Percentiles rank a stretch among this genome's conserved stretches.
These are phyloP conservation scores for Aromia moschata DNA, from an alignment of 2,888 invertebrate genomes.

Conservation along the genomic window DNA sequence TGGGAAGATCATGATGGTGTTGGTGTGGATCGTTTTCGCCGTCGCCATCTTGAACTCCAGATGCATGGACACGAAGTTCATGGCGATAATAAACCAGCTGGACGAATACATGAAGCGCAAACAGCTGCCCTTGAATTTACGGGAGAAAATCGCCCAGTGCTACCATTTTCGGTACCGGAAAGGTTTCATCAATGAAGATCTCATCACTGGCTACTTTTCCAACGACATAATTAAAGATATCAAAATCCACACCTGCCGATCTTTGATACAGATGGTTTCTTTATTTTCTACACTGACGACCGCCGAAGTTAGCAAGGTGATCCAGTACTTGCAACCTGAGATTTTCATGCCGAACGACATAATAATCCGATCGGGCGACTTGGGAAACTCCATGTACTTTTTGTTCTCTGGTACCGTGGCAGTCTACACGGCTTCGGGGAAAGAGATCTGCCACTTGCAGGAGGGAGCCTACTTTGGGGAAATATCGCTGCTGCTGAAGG, in stretches of 20 bases:
- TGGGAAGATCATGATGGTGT: constrained; percentile 8
- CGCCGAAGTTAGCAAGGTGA: constrained; percentile 64
- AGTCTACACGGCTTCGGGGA: constrained; percentile 43
- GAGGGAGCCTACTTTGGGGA: constrained; percentile 74
- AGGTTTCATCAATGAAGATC: constrained; percentile 59
- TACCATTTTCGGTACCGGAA: constrained; percentile 59
- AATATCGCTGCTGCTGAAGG: constrained; percentile 67
- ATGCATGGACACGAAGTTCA: constrained; percentile 57
- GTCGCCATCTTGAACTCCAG: constrained; percentile 25
- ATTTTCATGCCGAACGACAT: constrained; percentile 70
- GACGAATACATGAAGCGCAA: constrained; percentile 58
- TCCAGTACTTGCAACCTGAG: constrained; percentile 66
- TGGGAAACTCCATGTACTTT: constrained; percentile 73
- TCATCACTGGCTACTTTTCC: constrained; percentile 18
- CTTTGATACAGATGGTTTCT: constrained; percentile 66
- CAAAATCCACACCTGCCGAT: constrained; percentile 66
- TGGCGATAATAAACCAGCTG: constrained; percentile 60
- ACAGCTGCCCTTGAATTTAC: constrained; percentile 58
- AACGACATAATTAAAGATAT: constrained; percentile 60
- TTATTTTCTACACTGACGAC: constrained; percentile 66
- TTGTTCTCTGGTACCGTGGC: constrained; percentile 65
- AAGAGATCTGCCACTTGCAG: constrained; percentile 53
- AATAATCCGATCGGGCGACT: constrained; percentile 67
- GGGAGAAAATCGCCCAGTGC: constrained; percentile 58
- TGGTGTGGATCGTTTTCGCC: constrained; percentile 22